Conservation (phyloP, 2,113 vertebrate species). For the Himantopus leucocephalus region DNA sequence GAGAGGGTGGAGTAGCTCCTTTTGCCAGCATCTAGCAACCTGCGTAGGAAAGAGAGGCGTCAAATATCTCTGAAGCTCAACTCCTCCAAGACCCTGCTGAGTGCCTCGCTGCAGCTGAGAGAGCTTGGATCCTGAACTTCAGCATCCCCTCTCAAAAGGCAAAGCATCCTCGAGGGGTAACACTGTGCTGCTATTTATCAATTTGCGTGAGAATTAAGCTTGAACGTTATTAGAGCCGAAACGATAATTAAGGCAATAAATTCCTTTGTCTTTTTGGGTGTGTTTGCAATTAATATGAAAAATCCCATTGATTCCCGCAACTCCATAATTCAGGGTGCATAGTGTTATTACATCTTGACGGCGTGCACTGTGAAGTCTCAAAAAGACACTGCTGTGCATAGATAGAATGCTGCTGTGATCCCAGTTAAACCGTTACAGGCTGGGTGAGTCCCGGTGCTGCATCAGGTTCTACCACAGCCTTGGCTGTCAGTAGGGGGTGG, state of each 20-base stretch:
- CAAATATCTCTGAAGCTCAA: neutral
- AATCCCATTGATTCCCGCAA: constrained; percentile 41
- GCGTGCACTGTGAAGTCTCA: neutral
- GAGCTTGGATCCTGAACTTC: neutral
- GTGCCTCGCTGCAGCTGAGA: neutral
- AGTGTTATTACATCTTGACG: constrained; percentile 48
- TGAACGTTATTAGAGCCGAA: constrained; percentile 34
- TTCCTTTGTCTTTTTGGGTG: constrained; percentile 38
- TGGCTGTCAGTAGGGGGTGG: neutral
- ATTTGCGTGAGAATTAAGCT: constrained; percentile 12
- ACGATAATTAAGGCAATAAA: constrained; percentile 57
- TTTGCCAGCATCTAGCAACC: neutral
- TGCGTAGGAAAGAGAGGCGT: neutral
- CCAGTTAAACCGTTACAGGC: neutral
- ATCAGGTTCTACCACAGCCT: neutral
- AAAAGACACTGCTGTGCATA: constrained; percentile 23
- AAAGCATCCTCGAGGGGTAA: constrained; percentile 20
- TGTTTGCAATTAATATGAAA: constrained; percentile 71
- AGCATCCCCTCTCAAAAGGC: neutral
- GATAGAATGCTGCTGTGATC: constrained; percentile 39
- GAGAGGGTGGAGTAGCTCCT: neutral
- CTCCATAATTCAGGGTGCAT: neutral
- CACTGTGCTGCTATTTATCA: neutral
- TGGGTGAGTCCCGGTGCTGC: neutral
- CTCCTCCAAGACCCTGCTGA: neutral